Conservation (phyloP, 2,888 invertebrate species). For the Rhopalosiphum nymphaeae region DNA sequence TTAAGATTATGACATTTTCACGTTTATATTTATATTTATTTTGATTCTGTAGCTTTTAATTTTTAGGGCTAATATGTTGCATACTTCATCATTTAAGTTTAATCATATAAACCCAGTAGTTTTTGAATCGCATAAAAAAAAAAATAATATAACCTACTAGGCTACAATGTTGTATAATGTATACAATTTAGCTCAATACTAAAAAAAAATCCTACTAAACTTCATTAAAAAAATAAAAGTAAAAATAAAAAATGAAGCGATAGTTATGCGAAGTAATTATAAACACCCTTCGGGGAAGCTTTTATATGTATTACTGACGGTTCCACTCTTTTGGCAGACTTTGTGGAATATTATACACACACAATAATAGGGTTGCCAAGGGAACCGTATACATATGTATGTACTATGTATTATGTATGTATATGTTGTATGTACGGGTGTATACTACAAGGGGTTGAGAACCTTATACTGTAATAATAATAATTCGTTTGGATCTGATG, state of each 20-base stretch:
- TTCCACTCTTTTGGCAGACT: conserved; percentile 18
- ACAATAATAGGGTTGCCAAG: conserved; percentile 16
- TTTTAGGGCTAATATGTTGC: background rate
- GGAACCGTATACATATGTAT: conserved; percentile 8
- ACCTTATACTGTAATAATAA: conserved; percentile 3
- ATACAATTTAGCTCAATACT: background rate
- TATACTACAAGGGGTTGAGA: conserved; percentile 17
- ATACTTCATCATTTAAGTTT: background rate
- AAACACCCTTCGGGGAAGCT: conserved; percentile 26
- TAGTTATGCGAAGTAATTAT: conserved; percentile 38
- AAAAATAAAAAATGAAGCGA: background rate
- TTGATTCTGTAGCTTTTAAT: background rate
- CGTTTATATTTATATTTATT: background rate
- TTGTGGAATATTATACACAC: background rate
- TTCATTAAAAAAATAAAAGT: background rate
- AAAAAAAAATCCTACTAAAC: background rate
- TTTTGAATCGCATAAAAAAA: background rate
- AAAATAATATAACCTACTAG: background rate
- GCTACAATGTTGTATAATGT: background rate
- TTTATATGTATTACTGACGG: conserved; percentile 24
- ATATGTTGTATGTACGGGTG: background rate
- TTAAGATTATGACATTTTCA: background rate
- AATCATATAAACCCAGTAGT: background rate
- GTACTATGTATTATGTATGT: background rate
- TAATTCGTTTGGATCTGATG: background rate